A percentile compares a stretch with the other conserved stretches of the same genome.
Conservation (phyloP, 2,888 invertebrate genomes). For the Acronicta alni region DNA sequence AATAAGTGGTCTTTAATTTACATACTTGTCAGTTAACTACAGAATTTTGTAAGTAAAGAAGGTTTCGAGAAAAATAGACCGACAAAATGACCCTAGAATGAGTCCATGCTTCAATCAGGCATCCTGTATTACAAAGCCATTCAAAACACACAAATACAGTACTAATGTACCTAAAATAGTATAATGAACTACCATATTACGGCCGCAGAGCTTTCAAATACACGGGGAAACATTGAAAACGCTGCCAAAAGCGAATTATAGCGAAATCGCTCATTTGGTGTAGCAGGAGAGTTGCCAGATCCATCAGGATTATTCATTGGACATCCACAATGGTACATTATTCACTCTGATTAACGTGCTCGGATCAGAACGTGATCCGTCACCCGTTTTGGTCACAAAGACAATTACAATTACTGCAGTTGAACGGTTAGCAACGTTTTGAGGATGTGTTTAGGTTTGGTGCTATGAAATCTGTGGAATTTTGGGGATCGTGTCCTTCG, state of each 20-base stretch:
- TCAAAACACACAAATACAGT: too few species aligned
- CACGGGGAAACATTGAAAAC: slow-evolving; percentile 40
- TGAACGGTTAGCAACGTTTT: slow-evolving; percentile 15
- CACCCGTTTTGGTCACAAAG: slow-evolving; percentile 56
- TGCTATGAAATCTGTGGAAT: slow-evolving; percentile 2
- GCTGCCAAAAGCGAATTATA: slow-evolving; percentile 45
- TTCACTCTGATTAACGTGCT: slow-evolving; percentile 72
- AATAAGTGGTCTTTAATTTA: too few species aligned
- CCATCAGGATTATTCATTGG: slow-evolving; percentile 63
- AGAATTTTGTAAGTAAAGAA: too few species aligned
- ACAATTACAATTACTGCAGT: slow-evolving; percentile 57
- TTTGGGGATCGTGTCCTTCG: slow-evolving; percentile 7
- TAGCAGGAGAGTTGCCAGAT: slow-evolving; percentile 52
- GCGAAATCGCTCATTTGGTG: slow-evolving; percentile 42
- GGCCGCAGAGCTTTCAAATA: slow-evolving; percentile 17
- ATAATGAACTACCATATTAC: background rate
- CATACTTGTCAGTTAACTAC: too few species aligned
- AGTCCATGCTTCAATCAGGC: too few species aligned
- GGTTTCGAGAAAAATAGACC: too few species aligned
- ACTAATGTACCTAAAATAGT: too few species aligned
- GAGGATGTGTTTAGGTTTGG: slow-evolving; percentile 32
- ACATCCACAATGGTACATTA: slow-evolving; percentile 65
- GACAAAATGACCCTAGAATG: too few species aligned
- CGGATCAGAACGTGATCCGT: slow-evolving; percentile 63
- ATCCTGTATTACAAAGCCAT: too few species aligned